These are phyloP conservation scores for Phalloptychus januarius DNA, from an alignment of 2,797 vertebrate genomes.

Conservation along the genomic window DNA sequence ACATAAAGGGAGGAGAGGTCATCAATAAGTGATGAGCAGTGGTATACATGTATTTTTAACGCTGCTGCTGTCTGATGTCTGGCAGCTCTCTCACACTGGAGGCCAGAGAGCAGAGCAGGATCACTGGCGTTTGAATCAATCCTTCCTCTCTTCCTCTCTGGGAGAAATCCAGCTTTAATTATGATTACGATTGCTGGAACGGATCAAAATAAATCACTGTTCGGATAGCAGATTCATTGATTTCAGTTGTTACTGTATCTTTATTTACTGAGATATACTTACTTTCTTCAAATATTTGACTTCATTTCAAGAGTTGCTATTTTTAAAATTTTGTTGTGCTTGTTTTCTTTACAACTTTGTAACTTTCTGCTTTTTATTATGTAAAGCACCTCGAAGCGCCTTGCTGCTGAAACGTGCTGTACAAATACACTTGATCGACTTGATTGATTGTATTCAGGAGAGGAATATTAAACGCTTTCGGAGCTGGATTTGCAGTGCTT, in stretches of 20 bases:
- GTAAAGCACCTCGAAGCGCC: no score
- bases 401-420: no score
- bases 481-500: background rate
- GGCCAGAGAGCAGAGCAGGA: constrained; percentile 74
- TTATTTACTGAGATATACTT: no score
- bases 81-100: constrained; percentile 72
- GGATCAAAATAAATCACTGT: background rate
- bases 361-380: no score
- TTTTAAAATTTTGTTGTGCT: no score
- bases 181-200: background rate
- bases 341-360: no score
- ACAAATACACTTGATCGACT: no score
- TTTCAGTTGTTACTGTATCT: no score
- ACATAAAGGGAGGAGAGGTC: constrained; percentile 82
- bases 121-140: constrained; percentile 50
- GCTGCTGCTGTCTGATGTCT: constrained; percentile 80
- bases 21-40: constrained; percentile 86
- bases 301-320: no score
- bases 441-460: background rate
- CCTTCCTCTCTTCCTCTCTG: constrained; percentile 18
- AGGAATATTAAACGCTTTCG: background rate
- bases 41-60: constrained; percentile 87
- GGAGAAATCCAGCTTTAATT: constrained; percentile 15
- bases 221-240: background rate
- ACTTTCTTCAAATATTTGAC: no score